Evolutionary conservation across 2,888 invertebrate species (phyloP), one percentile per base, ranked within the genome.

Genomic region (Boloria selene): DNA sequence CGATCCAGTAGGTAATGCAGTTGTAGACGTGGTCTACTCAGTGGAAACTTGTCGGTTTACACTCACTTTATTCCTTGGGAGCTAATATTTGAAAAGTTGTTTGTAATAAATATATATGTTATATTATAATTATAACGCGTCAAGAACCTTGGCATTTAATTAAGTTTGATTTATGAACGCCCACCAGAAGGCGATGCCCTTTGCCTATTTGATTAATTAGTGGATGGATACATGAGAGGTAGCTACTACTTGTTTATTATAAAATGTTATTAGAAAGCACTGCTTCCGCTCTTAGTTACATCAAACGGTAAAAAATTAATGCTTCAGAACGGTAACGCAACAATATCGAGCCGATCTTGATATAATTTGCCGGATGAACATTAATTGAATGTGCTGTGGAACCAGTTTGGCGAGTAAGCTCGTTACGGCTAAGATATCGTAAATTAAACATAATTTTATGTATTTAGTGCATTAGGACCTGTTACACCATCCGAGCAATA

Each of bases 101-200:
- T 22, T n/a, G 13, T 10, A n/a, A 22, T 45, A 56, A 56, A 45
- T 56, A 45, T 45, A 22, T 45, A 56, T 22, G 45, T 56, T 45
- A 31, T 59, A 52, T 31, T 53, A 42, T 42, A 59, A 72, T 68
- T 74, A 74, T 72, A 62, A 71, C 71, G 77, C 85, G 87, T 87
- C 85, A 85, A 88, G 84, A 85, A 87, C 86, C 87, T 86, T 86
- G 82, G 78, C 82, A 83, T 86, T 88, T 85, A 87, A 89, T 89
- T 87, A 87, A 80, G 80, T 81, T 81, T 86, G 85, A 88, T 84
- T 87, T 87, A 87, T 83, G 84, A 83, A 84, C 84, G 84, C 87
- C 86, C 83, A 86, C 86, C 78, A 77, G 74, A 75, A 86, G 84
- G 79, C 86, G 85, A 84, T 84, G 87, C 85, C 86, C 88, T 79